Conservation (phyloP, 2,113 vertebrate genomes). For the Coregonus clupeaformis region DNA sequence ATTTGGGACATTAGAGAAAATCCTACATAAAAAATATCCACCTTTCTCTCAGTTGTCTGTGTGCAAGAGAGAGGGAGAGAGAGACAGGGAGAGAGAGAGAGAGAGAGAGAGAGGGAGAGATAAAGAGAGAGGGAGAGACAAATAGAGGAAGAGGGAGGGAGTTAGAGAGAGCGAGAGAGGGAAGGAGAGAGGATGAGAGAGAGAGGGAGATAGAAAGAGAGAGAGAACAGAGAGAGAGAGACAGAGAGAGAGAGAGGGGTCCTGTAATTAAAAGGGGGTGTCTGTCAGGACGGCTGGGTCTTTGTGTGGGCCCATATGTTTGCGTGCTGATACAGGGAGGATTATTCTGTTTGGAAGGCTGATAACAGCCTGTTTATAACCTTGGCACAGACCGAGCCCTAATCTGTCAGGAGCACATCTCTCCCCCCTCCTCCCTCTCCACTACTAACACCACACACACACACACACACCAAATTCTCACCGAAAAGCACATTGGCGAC, state of each 20-base stretch:
- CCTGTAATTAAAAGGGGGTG: conserved; percentile 95
- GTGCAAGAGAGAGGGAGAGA: no score
- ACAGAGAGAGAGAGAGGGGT: conserved; percentile 35
- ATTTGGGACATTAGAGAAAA: not conserved
- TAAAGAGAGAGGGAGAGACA: no score
- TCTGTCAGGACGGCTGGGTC: conserved; percentile 92
- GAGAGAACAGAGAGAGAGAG: not conserved
- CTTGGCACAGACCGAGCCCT: conserved; percentile 92
- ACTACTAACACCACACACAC: not conserved
- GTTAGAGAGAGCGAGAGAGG: no score
- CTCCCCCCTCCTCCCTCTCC: conserved; percentile 55
- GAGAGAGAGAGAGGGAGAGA: no score
- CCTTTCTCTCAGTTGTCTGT: not conserved
- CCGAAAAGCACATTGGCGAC: conserved; percentile 56
- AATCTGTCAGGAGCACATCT: conserved; percentile 98
- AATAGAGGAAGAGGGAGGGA: no score
- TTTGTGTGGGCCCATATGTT: conserved; percentile 98
- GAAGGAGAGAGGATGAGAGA: no score
- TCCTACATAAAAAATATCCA: conserved; percentile 16
- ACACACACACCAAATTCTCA: conserved; percentile 37
- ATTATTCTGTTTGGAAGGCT: conserved; percentile 96
- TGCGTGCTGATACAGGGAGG: conserved; percentile 95
- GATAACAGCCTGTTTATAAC: conserved; percentile 99
- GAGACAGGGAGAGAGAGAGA: no score
- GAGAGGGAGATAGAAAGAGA: no score